phyloP scores from a whole-genome alignment of 2,113 vertebrate genomes.

The Hydrolagus affinis region DNA sequence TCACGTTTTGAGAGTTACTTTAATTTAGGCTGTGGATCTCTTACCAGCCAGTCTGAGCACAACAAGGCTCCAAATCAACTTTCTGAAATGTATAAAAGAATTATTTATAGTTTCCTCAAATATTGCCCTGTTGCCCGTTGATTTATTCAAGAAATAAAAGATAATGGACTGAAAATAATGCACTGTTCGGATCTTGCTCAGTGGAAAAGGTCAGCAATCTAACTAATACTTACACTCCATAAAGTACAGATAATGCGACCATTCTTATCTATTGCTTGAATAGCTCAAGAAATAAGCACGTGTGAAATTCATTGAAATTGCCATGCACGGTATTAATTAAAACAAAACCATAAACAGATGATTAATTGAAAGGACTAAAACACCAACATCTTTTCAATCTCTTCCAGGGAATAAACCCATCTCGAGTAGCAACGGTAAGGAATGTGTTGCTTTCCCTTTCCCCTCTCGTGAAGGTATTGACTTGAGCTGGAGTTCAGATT shows the following conservation, averaged over 20 bases:
- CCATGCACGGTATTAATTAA: background rate
- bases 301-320: background rate
- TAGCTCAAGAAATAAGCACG: background rate
- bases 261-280: background rate
- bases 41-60: background rate
- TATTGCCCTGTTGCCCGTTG: background rate
- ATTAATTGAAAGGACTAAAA: background rate
- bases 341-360: background rate
- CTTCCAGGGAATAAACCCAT: background rate
- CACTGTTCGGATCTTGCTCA: background rate
- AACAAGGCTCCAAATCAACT: background rate
- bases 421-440: background rate
- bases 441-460: too few relatives aligned
- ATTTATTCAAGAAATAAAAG: background rate
- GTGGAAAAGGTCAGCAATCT: background rate
- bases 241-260: background rate
- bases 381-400: too few relatives aligned
- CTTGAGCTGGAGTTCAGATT: too few relatives aligned
- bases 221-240: background rate
- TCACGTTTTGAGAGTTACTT: constrained; percentile 13
- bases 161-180: background rate
- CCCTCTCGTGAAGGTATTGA: too few relatives aligned
- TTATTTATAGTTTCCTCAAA: background rate
- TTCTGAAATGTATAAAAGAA: background rate
- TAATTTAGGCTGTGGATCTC: background rate